Percentiles rank a stretch among this genome's conserved stretches.
phyloP scores from a whole-genome alignment of 53 echinoderm and acorn worm genomes.

The Temnopleurus reevesii region DNA sequence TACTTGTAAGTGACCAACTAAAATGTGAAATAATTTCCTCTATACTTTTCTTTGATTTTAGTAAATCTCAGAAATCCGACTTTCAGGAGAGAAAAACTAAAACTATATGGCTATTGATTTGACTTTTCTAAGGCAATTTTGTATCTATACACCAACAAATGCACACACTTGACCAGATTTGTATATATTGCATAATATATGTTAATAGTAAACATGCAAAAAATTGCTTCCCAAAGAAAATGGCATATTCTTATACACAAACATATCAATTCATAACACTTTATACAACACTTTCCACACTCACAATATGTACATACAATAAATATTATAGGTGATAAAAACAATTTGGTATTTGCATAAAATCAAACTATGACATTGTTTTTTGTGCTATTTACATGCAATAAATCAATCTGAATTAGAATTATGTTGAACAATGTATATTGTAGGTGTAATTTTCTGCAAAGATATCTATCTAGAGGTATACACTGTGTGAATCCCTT shows the following conservation, averaged over 20 bases:
- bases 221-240: not conserved
- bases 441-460: too few species aligned
- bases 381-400: not conserved
- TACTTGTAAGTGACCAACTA: too few species aligned
- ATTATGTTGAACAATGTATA: not conserved
- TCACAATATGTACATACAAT: slow-evolving; percentile 18
- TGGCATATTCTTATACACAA: not conserved
- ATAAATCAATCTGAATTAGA: not conserved
- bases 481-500: too few species aligned
- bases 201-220: not conserved
- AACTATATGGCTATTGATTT: not conserved
- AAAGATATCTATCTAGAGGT: too few species aligned
- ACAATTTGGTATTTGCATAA: not conserved
- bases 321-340: not conserved
- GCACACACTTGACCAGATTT: slow-evolving; percentile 20
- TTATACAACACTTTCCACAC: not conserved
- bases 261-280: not conserved
- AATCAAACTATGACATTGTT: not conserved
- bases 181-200: slow-evolving; percentile 29
- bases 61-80: too few species aligned
- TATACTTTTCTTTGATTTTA: too few species aligned
- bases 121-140: not conserved
- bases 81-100: too few species aligned
- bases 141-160: not conserved
- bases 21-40: too few species aligned